phyloP scores from a whole-genome alignment of 1,140 invertebrate species.

The Drosophila gunungcola region DNA sequence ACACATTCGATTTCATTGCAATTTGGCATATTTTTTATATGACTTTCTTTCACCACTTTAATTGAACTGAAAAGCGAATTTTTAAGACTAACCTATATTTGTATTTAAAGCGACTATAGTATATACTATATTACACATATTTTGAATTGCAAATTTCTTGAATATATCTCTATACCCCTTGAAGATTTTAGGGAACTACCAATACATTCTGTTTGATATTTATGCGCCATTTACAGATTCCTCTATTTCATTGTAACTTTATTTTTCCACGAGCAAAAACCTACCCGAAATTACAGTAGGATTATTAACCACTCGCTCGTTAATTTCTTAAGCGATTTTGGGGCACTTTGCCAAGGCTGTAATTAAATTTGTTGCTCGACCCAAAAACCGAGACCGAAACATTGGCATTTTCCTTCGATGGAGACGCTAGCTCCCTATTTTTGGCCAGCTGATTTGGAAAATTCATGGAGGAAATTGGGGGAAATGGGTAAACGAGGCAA shows the following conservation, averaged over 20 bases:
- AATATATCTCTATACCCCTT: not conserved
- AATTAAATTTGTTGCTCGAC: slow-evolving; percentile 39
- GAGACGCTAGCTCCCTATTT: not conserved
- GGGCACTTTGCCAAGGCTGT: slow-evolving; percentile 15
- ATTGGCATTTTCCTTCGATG: slow-evolving; percentile 16
- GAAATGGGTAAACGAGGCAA: slow-evolving; percentile 61
- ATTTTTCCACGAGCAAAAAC: slow-evolving; percentile 16
- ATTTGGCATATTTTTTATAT: too few species aligned
- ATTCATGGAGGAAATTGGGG: slow-evolving; percentile 56
- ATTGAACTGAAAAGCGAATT: too few species aligned
- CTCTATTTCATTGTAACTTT: slow-evolving; percentile 36
- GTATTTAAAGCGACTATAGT: too few species aligned
- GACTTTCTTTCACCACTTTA: too few species aligned
- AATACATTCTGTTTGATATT: slow-evolving; percentile 46
- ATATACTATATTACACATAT: slow-evolving; percentile 20
- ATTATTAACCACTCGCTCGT: slow-evolving; percentile 70
- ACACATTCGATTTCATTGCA: too few species aligned
- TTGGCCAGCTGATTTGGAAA: slow-evolving; percentile 44
- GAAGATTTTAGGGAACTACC: slow-evolving; percentile 16
- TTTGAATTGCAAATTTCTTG: too few species aligned
- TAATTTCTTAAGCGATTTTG: slow-evolving; percentile 59
- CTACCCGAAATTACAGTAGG: slow-evolving; percentile 6
- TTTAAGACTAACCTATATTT: too few species aligned
- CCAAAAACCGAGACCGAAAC: slow-evolving; percentile 18
- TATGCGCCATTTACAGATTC: slow-evolving; percentile 28